phyloP scores from a whole-genome alignment of 2,113 vertebrate species.

The Proterorhinus semilunaris region DNA sequence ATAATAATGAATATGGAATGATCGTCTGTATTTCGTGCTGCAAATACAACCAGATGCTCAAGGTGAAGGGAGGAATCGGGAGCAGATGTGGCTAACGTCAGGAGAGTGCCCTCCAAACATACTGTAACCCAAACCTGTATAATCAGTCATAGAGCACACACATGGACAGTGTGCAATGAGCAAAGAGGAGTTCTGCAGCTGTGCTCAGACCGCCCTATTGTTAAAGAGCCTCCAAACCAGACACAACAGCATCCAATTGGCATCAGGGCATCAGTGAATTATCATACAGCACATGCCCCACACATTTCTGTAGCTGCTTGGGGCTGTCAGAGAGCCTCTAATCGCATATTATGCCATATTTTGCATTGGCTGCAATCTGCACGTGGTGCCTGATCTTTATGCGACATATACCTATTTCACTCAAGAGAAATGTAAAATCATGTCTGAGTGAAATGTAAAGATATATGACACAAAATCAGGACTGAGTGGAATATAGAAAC shows the following conservation, averaged over 20 bases:
- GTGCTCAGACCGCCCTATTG: conserved; percentile 53
- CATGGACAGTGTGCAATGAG: conserved; percentile 58
- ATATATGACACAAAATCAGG: no score
- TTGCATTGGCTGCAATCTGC: conserved; percentile 2
- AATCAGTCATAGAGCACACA: conserved; percentile 57
- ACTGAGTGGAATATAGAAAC: no score
- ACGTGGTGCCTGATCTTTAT: neutral
- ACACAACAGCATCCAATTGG: conserved; percentile 65
- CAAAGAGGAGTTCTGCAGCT: conserved; percentile 56
- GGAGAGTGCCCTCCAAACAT: conserved; percentile 66
- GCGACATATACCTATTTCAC: no score
- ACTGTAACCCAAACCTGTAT: conserved; percentile 57
- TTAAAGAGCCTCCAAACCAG: conserved; percentile 44
- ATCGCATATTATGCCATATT: conserved; percentile 25
- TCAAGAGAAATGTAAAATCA: no score
- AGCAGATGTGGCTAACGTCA: conserved; percentile 85
- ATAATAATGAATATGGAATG: conserved; percentile 97
- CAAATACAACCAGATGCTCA: conserved; percentile 97
- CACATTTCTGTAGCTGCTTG: conserved; percentile 48
- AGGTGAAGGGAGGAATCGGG: conserved; percentile 80
- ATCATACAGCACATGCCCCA: conserved; percentile 52
- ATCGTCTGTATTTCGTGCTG: conserved; percentile 83
- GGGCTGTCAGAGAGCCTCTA: conserved; percentile 21
- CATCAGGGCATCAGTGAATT: conserved; percentile 20
- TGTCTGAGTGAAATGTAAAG: no score